These are phyloP conservation scores for Antigone vipio DNA, from an alignment of 2,113 vertebrate genomes.

Conservation along the genomic window DNA sequence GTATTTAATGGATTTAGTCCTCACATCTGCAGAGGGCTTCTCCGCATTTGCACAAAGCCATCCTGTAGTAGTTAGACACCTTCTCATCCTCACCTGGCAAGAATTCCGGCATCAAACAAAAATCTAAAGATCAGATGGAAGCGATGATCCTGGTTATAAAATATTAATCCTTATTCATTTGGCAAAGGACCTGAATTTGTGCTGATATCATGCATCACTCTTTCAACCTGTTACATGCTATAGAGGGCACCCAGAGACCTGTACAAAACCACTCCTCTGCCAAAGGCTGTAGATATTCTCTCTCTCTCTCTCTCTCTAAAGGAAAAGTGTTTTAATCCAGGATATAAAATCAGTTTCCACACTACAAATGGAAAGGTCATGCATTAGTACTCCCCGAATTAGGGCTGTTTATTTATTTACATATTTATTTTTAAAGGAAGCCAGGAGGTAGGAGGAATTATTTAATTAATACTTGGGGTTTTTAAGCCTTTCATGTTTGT, in stretches of 20 bases:
- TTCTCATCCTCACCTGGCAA: neutral
- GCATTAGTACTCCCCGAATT: neutral
- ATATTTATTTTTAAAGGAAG: neutral
- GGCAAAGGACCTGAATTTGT: neutral
- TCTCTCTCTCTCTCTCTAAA: neutral
- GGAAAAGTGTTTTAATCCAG: neutral
- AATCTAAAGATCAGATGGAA: neutral
- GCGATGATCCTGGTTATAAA: neutral
- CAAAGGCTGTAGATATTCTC: neutral
- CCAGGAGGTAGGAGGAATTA: neutral
- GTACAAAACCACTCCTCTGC: neutral
- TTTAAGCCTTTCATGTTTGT: neutral
- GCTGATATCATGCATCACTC: neutral
- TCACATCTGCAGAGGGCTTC: neutral
- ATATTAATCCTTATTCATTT: neutral
- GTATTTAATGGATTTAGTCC: neutral
- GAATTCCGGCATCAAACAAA: neutral
- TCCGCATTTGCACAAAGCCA: neutral
- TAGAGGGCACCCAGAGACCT: neutral
- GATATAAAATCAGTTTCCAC: neutral
- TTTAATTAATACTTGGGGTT: neutral
- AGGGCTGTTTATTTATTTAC: neutral
- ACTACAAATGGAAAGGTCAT: neutral
- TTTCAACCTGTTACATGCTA: neutral
- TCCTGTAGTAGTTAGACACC: neutral